Conservation (phyloP, 2,888 invertebrate genomes). For the Lithophane leautieri region DNA sequence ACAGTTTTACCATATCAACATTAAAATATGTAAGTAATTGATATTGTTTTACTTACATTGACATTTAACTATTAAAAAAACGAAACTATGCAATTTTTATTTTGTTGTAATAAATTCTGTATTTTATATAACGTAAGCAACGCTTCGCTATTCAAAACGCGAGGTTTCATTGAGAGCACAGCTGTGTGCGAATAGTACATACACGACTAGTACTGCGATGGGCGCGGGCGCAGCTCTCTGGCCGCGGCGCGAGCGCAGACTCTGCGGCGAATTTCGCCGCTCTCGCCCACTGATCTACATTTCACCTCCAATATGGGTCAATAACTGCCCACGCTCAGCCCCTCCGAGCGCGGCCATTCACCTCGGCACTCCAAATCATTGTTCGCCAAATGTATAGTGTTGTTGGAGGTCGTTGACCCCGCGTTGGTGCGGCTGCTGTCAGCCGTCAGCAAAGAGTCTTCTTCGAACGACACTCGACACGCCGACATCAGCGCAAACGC, state of each 20-base stretch:
- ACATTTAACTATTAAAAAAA: background rate
- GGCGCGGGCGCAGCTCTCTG: conserved; percentile 57
- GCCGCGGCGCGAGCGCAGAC: conserved; percentile 73
- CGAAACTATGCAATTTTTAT: background rate
- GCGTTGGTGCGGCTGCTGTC: conserved; percentile 83
- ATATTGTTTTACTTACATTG: too few species aligned
- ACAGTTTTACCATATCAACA: background rate
- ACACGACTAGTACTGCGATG: conserved; percentile 25
- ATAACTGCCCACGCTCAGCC: conserved; percentile 90
- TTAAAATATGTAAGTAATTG: background rate
- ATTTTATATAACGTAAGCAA: conserved; percentile 9
- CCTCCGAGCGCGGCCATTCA: conserved; percentile 89
- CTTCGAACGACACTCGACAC: conserved; percentile 88
- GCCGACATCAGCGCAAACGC: conserved; percentile 78
- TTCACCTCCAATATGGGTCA: conserved; percentile 90
- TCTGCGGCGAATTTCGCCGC: conserved; percentile 88
- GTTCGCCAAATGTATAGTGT: conserved; percentile 90
- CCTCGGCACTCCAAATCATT: conserved; percentile 90
- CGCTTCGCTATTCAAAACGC: conserved; percentile 26
- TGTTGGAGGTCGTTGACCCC: conserved; percentile 84
- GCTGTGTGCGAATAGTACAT: conserved; percentile 46
- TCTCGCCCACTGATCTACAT: conserved; percentile 91
- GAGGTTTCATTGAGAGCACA: conserved; percentile 38
- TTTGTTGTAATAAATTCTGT: background rate
- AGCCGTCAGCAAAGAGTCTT: conserved; percentile 78